A percentile compares a stretch with the other conserved stretches of the same genome.
Evolutionary conservation across 2,113 vertebrate species (phyloP).

Genomic region (Coptodon bakossiorum): DNA sequence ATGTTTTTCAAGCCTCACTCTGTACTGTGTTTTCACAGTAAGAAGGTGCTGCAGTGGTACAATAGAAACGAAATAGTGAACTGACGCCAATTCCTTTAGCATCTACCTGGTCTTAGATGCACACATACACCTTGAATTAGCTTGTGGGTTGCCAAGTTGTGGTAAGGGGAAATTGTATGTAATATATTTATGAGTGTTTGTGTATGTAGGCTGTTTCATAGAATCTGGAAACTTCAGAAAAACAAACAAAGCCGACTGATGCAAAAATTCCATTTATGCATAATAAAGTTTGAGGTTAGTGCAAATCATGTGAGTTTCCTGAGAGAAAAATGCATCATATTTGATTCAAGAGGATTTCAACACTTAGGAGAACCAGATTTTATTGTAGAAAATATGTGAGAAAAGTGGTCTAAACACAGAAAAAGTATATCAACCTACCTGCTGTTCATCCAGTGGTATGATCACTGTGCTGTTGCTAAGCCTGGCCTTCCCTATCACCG

Average conservation of each 20-base stretch:
- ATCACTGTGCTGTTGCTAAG: conserved; percentile 85
- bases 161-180: background rate
- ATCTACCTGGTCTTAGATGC: background rate
- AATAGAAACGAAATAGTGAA: background rate
- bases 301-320: background rate
- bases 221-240: background rate
- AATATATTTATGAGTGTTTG: background rate
- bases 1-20: background rate
- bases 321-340: background rate
- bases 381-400: fast-evolving
- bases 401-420: background rate
- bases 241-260: background rate
- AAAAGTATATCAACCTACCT: conserved; percentile 60
- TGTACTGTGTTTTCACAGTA: background rate
- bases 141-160: background rate
- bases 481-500: conserved; percentile 88
- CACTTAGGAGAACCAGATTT: background rate
- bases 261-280: background rate
- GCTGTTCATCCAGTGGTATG: conserved; percentile 83
- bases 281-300: background rate
- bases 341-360: background rate
- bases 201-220: background rate
- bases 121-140: background rate
- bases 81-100: background rate
- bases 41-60: background rate